These are phyloP conservation scores for Acropora yongei DNA, from an alignment of 64 coral and sea anemone genomes.

Conservation along the genomic window DNA sequence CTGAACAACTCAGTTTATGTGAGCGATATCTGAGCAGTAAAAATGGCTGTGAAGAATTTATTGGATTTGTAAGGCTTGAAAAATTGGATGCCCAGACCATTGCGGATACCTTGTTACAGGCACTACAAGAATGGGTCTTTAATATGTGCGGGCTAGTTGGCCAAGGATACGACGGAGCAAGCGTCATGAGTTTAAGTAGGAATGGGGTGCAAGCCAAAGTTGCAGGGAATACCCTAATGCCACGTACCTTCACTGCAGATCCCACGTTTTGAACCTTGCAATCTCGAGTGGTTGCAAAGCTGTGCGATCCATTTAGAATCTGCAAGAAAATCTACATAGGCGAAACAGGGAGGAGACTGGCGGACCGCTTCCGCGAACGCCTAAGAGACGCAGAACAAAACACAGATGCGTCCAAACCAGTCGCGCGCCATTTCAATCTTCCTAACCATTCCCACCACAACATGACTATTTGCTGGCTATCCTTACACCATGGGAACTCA, in stretches of 20 bases:
- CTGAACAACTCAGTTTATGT: conserved; percentile 61
- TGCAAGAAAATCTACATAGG: no score
- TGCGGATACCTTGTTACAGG: background rate
- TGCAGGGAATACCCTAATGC: conserved; percentile 62
- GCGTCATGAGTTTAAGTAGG: conserved; percentile 65
- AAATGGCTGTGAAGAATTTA: conserved; percentile 60
- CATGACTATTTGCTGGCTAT: no score
- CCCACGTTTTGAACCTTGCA: conserved; percentile 65
- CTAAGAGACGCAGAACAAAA: no score
- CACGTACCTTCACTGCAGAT: conserved; percentile 58
- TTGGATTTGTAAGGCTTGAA: conserved; percentile 52
- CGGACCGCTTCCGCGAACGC: no score
- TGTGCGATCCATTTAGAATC: conserved; percentile 55
- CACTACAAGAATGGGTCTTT: conserved; percentile 24
- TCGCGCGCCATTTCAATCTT: no score
- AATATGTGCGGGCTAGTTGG: conserved; percentile 55
- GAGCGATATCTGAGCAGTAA: conserved; percentile 26
- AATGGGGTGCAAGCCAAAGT: conserved; percentile 71
- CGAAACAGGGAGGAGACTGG: no score
- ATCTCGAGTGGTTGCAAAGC: conserved; percentile 63
- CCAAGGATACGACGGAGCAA: conserved; percentile 67
- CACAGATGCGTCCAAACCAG: no score
- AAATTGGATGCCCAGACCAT: conserved; percentile 63
- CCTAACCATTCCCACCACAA: no score
- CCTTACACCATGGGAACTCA: no score